Base-by-base conservation (phyloP, 53 echinoderm and acorn worm genomes). In the Pentamera pediparva region DNA sequence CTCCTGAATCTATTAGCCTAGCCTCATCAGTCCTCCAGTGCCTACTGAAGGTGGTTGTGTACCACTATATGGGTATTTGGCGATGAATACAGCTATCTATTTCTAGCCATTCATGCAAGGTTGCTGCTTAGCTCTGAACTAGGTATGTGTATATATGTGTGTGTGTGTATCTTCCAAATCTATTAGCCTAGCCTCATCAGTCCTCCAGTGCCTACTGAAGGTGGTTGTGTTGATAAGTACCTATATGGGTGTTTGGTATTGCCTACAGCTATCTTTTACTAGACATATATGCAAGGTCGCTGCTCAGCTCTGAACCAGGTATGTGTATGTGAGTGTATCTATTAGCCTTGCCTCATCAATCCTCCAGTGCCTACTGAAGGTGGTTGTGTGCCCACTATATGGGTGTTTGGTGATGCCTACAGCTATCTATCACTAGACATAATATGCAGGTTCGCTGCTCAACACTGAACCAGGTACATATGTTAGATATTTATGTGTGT, bases 321-420 rank as follows among this genome's bases (percentile, higher is more conserved):
- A 55, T 25, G 60, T 41, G 24, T 13, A n/a, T n/a, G n/a, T n/a
- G n/a, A n/a, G n/a, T n/a, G 55, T 10, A 39, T 84, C 98, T 38
- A 85, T 91, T 19, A 51, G 69, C 34, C 62, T 98, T 37, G 86
- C 92, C 5, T 79, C 92, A 32, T 79, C 70, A 39, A 86, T 91
- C 20, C 60, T 90, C 24, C 69, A 92, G 52, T 75, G 75, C 27
- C 81, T 92, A 5, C 84, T 92, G 37, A 98, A 92, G 76, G 76
- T 78, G 78, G 91, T 98, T 15, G 88, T 98, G 24, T 81, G 91
- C 11, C 50, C 15, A 92, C 85, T 24, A 88, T 91, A 39, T 54
- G 92, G 50, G 89, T 92, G 21, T 98, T 98, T 86, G 98, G 98
- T 50, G 88, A 89, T 76, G 88, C 98, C 20, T 98, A 89, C n/a